Conservation (phyloP, 2,113 vertebrate species). For the Ailuropoda melanoleuca region DNA sequence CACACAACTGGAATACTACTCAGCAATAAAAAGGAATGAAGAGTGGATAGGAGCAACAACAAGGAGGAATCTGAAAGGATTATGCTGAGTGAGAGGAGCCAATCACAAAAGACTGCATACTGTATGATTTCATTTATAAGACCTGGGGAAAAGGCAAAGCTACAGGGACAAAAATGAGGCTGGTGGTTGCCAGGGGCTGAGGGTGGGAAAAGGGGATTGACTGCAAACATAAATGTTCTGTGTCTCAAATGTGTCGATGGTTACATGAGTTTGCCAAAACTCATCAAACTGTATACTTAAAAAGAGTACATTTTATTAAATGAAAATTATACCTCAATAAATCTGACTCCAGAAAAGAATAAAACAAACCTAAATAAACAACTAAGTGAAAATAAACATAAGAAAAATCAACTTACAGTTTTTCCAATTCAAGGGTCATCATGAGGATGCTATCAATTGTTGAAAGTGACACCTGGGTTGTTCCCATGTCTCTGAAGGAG, state of each 20-base stretch:
- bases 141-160: background rate
- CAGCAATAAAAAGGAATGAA: background rate
- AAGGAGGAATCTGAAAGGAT: background rate
- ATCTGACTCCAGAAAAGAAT: background rate
- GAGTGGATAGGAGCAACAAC: background rate
- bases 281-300: background rate
- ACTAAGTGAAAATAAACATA: background rate
- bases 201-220: background rate
- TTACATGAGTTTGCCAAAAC: background rate
- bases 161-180: background rate
- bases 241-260: background rate
- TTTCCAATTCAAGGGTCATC: conserved; percentile 65
- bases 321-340: background rate
- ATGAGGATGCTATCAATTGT: conserved; percentile 62
- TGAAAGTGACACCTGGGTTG: conserved; percentile 63
- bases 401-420: conserved; percentile 76
- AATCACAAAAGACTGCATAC: background rate
- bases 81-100: background rate
- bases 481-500: conserved; percentile 79
- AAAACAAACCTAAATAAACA: background rate
- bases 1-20: background rate
- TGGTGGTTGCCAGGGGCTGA: background rate
- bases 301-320: background rate
- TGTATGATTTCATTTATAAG: background rate
- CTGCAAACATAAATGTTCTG: background rate